Base-by-base conservation (phyloP, 2,888 invertebrate genomes). In the Pelosia muscerda region DNA sequence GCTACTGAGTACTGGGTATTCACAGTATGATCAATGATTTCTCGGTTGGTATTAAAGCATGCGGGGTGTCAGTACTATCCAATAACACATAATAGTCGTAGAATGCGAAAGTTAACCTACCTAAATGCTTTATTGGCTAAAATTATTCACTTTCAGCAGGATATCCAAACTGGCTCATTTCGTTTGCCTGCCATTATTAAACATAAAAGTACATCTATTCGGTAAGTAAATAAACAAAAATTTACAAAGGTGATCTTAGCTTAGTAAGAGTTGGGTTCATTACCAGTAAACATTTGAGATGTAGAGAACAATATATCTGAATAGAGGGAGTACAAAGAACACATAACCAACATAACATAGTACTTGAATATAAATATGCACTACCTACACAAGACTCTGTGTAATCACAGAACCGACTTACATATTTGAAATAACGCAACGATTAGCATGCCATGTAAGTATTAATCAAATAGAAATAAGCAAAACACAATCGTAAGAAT, bases 401-500 rank as follows among this genome's bases (percentile, higher is more conserved):
- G 19, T 49, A 49, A 49, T 49, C 42, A 42, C 42, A 19, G 6
- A 19, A 19, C 49, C n/a, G 8, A 19, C 49, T n/a, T 49, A 9
- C 49, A 49, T 49, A 49, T n/a, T 49, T 49, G n/a, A 49, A 49
- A 49, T 49, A 49, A 19, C 49, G 49, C 6, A 49, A 49, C 15
- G 19, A 76, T 79, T 76, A 75, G 66, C 70, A 78, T 79, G 72
- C 76, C 74, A 72, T 66, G 56, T 61, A 73, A 71, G 65, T 71
- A 79, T 74, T 69, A 76, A 72, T 74, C 71, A 78, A 74, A 79
- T 62, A 83, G 78, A 85, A 86, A 85, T 83, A 81, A 84, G 82
- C 69, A 79, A 66, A 83, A 83, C 77, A 86, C 84, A 88, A 89
- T 87, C 83, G 82, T 83, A 89, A 88, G 86, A 90, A 91, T 88